Evolutionary conservation across 2,797 vertebrate species (phyloP).

Genomic region (Tolypeutes matacus): DNA sequence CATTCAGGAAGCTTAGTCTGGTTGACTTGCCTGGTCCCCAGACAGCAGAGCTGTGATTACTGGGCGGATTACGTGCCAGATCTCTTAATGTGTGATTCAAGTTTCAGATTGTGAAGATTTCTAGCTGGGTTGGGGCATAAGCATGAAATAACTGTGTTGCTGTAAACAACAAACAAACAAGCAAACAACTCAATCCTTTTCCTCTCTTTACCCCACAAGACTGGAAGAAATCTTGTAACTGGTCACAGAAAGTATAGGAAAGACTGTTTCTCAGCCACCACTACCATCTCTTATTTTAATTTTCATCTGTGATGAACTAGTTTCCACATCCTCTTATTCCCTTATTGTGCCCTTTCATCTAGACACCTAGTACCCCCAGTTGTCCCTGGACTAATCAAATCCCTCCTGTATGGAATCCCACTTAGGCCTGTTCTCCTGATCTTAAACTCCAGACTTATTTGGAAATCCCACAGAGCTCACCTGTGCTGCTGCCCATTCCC

Average conservation of each 20-base stretch:
- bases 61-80: background rate
- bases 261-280: background rate
- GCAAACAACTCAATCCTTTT: background rate
- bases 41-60: background rate
- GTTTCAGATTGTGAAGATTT: background rate
- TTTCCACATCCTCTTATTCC: background rate
- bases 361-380: background rate
- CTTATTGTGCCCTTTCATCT: background rate
- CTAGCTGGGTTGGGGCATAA: background rate
- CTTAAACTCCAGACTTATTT: conserved; percentile 46
- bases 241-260: background rate
- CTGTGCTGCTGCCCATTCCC: background rate
- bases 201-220: background rate
- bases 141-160: background rate
- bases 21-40: background rate
- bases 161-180: background rate
- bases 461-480: background rate
- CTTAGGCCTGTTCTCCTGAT: background rate
- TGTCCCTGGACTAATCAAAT: background rate
- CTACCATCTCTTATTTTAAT: background rate
- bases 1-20: background rate
- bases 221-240: background rate
- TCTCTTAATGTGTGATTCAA: background rate
- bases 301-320: background rate
- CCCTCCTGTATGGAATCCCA: background rate